These are phyloP conservation scores for Litoditis marina DNA, from an alignment of 2,888 invertebrate genomes.

Conservation along the genomic window DNA sequence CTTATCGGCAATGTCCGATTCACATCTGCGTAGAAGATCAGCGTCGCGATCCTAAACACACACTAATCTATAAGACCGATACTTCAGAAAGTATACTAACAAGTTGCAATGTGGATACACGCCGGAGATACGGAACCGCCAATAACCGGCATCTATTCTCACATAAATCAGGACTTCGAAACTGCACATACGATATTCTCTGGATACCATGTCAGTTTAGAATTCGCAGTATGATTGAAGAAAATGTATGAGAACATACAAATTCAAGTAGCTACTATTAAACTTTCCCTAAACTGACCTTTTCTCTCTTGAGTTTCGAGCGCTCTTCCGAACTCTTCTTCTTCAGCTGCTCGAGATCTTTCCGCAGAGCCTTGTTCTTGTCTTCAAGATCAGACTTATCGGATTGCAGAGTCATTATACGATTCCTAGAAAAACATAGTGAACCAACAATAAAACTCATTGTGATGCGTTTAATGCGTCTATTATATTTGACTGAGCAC, in stretches of 20 bases:
- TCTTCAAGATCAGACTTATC: conserved; percentile 39
- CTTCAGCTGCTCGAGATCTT: conserved; percentile 39
- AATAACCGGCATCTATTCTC: too few species aligned
- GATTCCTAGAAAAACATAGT: conserved; percentile 15
- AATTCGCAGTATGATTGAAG: too few species aligned
- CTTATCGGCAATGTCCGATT: conserved; percentile 13
- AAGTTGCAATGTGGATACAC: too few species aligned
- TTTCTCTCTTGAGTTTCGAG: conserved; percentile 34
- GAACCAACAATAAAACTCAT: neutral
- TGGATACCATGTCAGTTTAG: too few species aligned
- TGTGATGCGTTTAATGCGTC: too few species aligned
- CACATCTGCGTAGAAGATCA: conserved; percentile 16
- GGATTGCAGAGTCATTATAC: conserved; percentile 20
- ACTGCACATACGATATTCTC: too few species aligned
- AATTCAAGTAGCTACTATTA: neutral
- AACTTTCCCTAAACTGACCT: conserved; percentile 18
- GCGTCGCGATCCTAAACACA: conserved; percentile 10
- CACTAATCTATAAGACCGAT: too few species aligned
- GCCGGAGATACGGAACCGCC: too few species aligned
- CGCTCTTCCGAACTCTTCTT: conserved; percentile 43
- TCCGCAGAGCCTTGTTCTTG: conserved; percentile 27
- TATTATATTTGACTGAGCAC: too few species aligned
- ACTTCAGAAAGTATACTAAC: too few species aligned
- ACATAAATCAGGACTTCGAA: too few species aligned
- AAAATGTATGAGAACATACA: too few species aligned